Percentiles rank a stretch among this genome's conserved stretches.
Conservation (phyloP, 2,888 invertebrate genomes). For the Pollenia amentaria region DNA sequence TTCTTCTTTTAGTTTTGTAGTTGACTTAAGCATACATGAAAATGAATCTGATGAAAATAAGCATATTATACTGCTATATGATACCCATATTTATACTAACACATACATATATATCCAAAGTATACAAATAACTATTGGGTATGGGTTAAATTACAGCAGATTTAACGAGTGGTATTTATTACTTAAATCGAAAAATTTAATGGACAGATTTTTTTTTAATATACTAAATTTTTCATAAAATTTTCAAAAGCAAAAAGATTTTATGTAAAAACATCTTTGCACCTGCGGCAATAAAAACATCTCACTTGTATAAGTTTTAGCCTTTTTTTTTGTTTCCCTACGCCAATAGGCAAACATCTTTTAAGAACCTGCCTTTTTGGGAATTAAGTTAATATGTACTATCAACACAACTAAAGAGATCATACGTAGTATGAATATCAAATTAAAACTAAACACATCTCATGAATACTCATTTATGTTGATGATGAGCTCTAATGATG, state of each 20-base stretch:
- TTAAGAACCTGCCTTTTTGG: conserved; percentile 6
- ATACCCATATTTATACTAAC: background rate
- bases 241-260: no score
- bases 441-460: conserved; percentile 25
- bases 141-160: background rate
- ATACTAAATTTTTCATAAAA: no score
- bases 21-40: conserved; percentile 1
- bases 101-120: background rate
- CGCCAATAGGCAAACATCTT: background rate
- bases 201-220: no score
- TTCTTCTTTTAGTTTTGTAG: conserved; percentile 4
- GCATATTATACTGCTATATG: background rate
- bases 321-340: background rate
- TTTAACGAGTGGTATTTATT: no score
- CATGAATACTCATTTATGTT: conserved; percentile 21
- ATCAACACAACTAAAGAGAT: conserved; percentile 5
- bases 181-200: no score
- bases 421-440: conserved; percentile 26
- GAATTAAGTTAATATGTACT: conserved; percentile 26
- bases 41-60: conserved; percentile 1
- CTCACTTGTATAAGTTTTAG: no score
- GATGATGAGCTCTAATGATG: background rate
- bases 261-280: no score
- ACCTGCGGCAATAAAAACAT: no score
- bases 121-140: background rate